Conservation (phyloP, 2,888 invertebrate genomes). For the Panzeria rudis region DNA sequence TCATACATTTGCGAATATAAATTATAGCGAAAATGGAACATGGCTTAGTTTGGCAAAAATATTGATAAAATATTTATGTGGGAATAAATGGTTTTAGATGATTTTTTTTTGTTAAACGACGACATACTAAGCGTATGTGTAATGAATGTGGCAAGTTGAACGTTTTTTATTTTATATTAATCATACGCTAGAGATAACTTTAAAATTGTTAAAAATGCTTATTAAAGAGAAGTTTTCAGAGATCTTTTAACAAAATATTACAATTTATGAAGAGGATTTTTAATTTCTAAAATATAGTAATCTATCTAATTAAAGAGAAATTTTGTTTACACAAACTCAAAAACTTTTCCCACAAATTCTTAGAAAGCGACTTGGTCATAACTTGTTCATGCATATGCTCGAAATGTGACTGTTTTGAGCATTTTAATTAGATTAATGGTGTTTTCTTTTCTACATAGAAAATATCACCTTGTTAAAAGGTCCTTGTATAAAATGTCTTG, state of each 20-base stretch:
- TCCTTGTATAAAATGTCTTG: too few relatives aligned
- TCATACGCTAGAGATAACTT: neutral
- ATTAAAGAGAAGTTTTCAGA: neutral
- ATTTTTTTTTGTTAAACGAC: neutral
- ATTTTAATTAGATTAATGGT: too few relatives aligned
- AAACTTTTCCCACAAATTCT: too few relatives aligned
- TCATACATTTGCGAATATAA: constrained; percentile 38
- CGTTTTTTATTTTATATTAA: constrained; percentile 7
- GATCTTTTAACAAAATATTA: neutral
- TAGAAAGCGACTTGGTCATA: too few relatives aligned
- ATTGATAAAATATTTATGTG: constrained; percentile 45
- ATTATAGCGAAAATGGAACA: constrained; percentile 47
- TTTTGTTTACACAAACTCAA: too few relatives aligned
- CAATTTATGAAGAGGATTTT: neutral
- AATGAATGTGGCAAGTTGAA: constrained; percentile 11
- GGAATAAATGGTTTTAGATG: constrained; percentile 36
- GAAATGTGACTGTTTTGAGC: too few relatives aligned
- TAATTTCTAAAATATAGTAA: too few relatives aligned
- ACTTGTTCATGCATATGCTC: too few relatives aligned
- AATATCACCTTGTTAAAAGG: too few relatives aligned
- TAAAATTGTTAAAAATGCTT: neutral
- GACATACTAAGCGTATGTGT: constrained; percentile 34
- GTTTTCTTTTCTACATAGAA: too few relatives aligned
- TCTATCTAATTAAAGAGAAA: too few relatives aligned
- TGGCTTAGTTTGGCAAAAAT: constrained; percentile 45